Evolutionary conservation across 2,888 invertebrate genomes (phyloP).

Genomic region (Drosophila mimetica): DNA sequence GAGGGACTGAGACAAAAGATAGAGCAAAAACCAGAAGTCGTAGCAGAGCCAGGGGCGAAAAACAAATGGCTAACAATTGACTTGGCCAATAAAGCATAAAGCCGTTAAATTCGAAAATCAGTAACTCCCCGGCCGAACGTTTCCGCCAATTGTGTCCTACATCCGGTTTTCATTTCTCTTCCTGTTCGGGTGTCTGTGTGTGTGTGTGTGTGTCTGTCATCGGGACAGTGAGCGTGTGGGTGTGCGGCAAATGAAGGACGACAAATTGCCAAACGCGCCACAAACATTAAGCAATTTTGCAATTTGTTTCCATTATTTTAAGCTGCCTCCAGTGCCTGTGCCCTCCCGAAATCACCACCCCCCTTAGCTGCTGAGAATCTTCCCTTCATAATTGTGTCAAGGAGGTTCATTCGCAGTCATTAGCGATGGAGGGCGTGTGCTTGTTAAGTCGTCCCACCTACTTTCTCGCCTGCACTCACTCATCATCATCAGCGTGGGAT

Average conservation of each 20-base stretch:
- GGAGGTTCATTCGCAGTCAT: constrained; percentile 81
- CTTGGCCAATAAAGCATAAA: constrained; percentile 78
- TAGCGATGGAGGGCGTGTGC: constrained; percentile 59
- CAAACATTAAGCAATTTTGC: constrained; percentile 77
- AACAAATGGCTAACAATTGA: constrained; percentile 74
- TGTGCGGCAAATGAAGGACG: constrained; percentile 63
- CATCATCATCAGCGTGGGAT: constrained; percentile 27
- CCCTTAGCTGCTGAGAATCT: constrained; percentile 20
- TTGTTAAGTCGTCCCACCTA: constrained; percentile 35
- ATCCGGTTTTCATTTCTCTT: constrained; percentile 27
- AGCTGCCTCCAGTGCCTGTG: constrained; percentile 53
- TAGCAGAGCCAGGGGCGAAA: constrained; percentile 44
- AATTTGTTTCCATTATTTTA: constrained; percentile 77
- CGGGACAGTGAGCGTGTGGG: not conserved
- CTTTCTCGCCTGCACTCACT: constrained; percentile 17
- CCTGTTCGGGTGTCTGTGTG: not conserved
- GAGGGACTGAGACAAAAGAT: constrained; percentile 20
- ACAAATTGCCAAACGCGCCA: constrained; percentile 72
- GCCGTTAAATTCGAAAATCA: constrained; percentile 78
- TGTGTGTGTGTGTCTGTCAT: not conserved
- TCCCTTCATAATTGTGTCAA: constrained; percentile 75
- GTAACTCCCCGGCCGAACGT: constrained; percentile 57
- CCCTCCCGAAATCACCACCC: constrained; percentile 14
- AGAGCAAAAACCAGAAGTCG: constrained; percentile 31
- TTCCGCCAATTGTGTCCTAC: constrained; percentile 53